Conservation (phyloP, 2,797 vertebrate genomes). For the Limnodromus scolopaceus region DNA sequence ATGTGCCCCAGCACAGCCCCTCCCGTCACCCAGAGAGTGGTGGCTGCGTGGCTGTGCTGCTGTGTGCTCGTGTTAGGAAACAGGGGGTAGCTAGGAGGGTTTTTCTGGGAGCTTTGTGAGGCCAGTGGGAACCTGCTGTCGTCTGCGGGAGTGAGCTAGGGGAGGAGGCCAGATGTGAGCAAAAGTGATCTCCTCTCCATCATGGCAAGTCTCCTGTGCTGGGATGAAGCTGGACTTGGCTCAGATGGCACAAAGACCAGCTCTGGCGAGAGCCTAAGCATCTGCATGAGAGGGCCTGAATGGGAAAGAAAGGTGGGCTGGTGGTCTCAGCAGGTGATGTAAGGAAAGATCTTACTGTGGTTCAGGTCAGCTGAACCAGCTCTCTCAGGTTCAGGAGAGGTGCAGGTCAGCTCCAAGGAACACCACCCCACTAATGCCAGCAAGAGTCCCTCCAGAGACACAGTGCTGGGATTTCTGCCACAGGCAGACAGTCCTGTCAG, state of each 20-base stretch:
- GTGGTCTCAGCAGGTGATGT: rapidly evolving
- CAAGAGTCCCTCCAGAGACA: not conserved
- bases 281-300: not conserved
- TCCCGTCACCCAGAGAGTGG: not conserved
- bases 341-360: not conserved
- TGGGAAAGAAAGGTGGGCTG: not conserved
- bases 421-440: not conserved
- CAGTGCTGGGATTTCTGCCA: not conserved
- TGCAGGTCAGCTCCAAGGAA: not conserved
- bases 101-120: not conserved
- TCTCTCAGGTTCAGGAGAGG: too few relatives aligned
- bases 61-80: not conserved
- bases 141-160: not conserved
- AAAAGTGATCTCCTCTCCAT: not conserved
- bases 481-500: not conserved
- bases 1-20: not conserved
- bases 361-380: too few relatives aligned
- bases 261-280: not conserved
- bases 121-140: not conserved
- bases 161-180: not conserved
- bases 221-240: not conserved
- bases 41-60: rapidly evolving
- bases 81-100: too few relatives aligned
- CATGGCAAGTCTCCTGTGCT: not conserved
- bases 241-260: not conserved